Conservation (phyloP, 2,888 invertebrate species). For the Ischnus inquisitorius region DNA sequence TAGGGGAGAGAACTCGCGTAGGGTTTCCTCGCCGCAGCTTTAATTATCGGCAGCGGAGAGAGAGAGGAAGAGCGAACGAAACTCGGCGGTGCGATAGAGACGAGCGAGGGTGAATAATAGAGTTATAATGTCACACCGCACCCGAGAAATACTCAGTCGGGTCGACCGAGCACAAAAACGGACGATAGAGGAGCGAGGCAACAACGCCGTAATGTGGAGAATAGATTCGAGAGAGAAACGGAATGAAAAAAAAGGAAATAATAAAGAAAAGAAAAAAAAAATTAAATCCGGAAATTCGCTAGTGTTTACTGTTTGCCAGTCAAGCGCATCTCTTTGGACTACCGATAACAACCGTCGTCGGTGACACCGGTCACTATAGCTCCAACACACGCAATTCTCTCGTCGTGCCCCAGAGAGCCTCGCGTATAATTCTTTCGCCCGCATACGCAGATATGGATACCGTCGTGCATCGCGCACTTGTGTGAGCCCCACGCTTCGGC, state of each 20-base stretch:
- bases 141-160: conserved; percentile 55
- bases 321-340: conserved; percentile 61
- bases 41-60: conserved; percentile 62
- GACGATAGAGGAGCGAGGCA: conserved; percentile 14
- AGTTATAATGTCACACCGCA: conserved; percentile 60
- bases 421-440: conserved; percentile 35
- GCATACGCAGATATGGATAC: conserved; percentile 27
- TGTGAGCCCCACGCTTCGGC: not conserved
- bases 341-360: conserved; percentile 51
- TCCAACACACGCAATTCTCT: conserved; percentile 17
- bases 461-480: not conserved
- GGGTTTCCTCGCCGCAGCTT: conserved; percentile 64
- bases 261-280: conserved; percentile 22
- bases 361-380: conserved; percentile 51
- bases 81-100: conserved; percentile 6
- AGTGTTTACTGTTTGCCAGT: conserved; percentile 62
- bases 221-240: conserved; percentile 57
- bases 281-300: conserved; percentile 63
- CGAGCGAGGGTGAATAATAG: conserved; percentile 18
- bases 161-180: conserved; percentile 29
- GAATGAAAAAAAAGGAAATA: conserved; percentile 20
- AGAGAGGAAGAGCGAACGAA: not conserved
- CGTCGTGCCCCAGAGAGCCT: conserved; percentile 46
- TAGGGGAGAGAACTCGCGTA: conserved; percentile 30
- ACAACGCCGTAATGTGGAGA: conserved; percentile 51